Evolutionary conservation across 1,140 invertebrate species (phyloP).

Genomic region (Polypedilum pembai): DNA sequence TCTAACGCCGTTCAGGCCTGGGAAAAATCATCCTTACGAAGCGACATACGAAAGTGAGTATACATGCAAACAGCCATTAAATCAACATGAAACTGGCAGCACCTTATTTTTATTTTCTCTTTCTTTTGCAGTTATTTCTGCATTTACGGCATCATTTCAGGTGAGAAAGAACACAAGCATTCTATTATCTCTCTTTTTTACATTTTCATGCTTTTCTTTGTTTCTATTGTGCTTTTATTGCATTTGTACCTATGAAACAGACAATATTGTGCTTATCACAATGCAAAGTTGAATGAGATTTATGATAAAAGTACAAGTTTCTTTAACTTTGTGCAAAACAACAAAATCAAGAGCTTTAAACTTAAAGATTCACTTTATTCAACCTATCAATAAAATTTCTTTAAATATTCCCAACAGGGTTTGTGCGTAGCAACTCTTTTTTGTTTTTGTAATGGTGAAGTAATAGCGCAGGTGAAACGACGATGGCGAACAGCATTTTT

Average conservation of each 20-base stretch:
- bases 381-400: slow-evolving; percentile 32
- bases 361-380: too few relatives aligned
- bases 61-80: not conserved
- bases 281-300: too few relatives aligned
- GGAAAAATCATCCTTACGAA: slow-evolving; percentile 59
- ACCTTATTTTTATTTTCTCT: not conserved
- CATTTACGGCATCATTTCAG: slow-evolving; percentile 81
- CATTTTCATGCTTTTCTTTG: too few relatives aligned
- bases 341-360: too few relatives aligned
- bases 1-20: slow-evolving; percentile 79
- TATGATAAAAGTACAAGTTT: too few relatives aligned
- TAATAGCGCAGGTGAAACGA: slow-evolving; percentile 69
- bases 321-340: too few relatives aligned
- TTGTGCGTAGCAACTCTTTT: slow-evolving; percentile 85
- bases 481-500: slow-evolving; percentile 66
- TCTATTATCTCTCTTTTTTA: too few relatives aligned
- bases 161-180: slow-evolving; percentile 46
- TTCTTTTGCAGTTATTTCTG: slow-evolving; percentile 50
- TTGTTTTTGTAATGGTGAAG: slow-evolving; percentile 94
- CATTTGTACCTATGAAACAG: too few relatives aligned
- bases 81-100: not conserved
- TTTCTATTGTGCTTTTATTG: too few relatives aligned
- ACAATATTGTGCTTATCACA: too few relatives aligned
- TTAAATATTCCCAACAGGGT: slow-evolving; percentile 61
- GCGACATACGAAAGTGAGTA: slow-evolving; percentile 62